Base-by-base conservation (phyloP, 2,797 vertebrate species). In the Muscicapa comitata region DNA sequence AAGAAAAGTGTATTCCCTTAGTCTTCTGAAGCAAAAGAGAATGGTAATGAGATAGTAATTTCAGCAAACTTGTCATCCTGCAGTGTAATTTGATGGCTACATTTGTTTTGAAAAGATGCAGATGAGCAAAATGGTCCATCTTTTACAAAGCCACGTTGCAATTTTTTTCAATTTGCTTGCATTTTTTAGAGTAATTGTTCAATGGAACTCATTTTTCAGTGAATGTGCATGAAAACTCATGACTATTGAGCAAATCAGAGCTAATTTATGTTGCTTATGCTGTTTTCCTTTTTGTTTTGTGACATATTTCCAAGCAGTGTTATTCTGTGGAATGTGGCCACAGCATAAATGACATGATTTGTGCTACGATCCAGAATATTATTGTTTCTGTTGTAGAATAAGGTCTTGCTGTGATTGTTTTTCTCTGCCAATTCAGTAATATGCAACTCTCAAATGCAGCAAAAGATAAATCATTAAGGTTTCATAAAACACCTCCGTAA, bases 101-200 rank as follows among this genome's bases (percentile, higher is more conserved):
- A 14, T 96, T 95, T 83, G 31, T 88, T 96, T 90, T 72, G 74
- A 70, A 82, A 88, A 86, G 61, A 80, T 76, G 54, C 8, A 93
- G 74, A 85, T 88, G 40, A 95, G 59, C 15, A 71, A 70, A 94
- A 94, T 70, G 23, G 42, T 40, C 35, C 53, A 68, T 72, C 54
- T 91, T 51, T 91, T 79, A 91, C 10, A 81, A 77, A 89, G 13
- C 14, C 62, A 63, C 24, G 5, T 35, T 66, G 37, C 68, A 63
- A 33, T 18, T 63, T 86, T 93, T 87, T 80, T 35, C 1, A 10
- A 54, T 93, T 88, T 86, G 14, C 63, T 93, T 90, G 55, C 33
- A 71, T 84, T 74, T 92, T 92, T 68, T 43, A 54, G 17, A 17
- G 40, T 58, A 92, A 68, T 57, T 85, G 37, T 93, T 90, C 55